Percentiles rank a stretch among this genome's conserved stretches.
Conservation (phyloP, 2,113 vertebrate genomes). For the Xenopus borealis region DNA sequence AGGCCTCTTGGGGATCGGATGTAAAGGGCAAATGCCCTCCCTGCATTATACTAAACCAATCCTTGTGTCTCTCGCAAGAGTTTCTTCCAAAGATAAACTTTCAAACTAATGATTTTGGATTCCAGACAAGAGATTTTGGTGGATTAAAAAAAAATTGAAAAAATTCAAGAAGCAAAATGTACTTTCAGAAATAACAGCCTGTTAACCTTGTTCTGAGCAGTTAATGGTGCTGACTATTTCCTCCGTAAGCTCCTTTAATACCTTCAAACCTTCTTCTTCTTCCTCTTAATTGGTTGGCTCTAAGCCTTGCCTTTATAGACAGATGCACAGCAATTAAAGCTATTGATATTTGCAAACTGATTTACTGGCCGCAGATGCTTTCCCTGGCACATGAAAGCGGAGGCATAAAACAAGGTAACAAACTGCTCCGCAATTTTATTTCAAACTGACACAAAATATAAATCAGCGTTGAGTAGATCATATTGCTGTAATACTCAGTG, state of each 20-base stretch:
- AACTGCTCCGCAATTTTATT: constrained; percentile 10
- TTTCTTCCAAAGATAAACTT: too few species aligned
- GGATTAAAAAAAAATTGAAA: too few species aligned
- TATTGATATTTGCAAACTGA: constrained; percentile 29
- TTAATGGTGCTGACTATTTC: too few species aligned
- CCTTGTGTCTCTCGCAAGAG: too few species aligned
- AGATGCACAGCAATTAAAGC: constrained; percentile 19
- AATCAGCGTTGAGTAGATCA: not conserved
- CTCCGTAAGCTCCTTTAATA: constrained; percentile 1
- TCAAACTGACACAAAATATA: constrained; percentile 3
- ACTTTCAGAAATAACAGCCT: too few species aligned
- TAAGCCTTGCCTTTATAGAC: constrained; percentile 7
- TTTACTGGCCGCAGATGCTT: constrained; percentile 33
- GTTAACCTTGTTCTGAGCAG: too few species aligned
- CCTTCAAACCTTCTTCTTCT: not conserved
- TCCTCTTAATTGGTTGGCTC: not conserved
- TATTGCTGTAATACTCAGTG: not conserved
- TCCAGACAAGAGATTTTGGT: too few species aligned
- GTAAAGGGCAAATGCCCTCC: too few species aligned
- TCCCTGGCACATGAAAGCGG: not conserved
- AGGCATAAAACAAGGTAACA: constrained; percentile 10
- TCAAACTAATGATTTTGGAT: too few species aligned
- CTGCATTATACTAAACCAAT: too few species aligned
- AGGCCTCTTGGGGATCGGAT: too few species aligned
- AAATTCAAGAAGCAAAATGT: too few species aligned